A percentile compares a stretch with the other conserved stretches of the same genome.
phyloP scores from a whole-genome alignment of 1,140 invertebrate genomes.

The Telenomus remus region DNA sequence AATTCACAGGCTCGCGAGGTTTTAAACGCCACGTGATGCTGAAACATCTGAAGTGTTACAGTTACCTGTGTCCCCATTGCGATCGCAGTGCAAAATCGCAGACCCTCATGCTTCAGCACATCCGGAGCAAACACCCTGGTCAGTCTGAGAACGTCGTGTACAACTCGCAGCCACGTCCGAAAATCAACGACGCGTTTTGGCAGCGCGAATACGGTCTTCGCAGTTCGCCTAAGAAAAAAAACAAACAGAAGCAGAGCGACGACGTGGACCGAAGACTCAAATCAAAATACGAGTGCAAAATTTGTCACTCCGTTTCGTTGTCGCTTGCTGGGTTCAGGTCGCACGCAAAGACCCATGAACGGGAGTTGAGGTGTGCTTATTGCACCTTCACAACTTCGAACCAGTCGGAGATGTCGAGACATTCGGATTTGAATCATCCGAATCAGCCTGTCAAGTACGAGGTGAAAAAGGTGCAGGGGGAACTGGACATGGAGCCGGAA shows the following conservation, averaged over 20 bases:
- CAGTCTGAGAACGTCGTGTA: constrained; percentile 54
- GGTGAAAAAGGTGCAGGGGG: constrained; percentile 1
- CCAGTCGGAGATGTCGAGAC: constrained; percentile 63
- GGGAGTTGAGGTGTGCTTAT: constrained; percentile 60
- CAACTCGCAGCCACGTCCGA: constrained; percentile 56
- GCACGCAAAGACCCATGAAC: constrained; percentile 64
- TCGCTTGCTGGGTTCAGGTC: constrained; percentile 63
- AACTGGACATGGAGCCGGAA: neutral
- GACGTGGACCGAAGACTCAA: constrained; percentile 3
- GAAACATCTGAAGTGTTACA: constrained; percentile 67
- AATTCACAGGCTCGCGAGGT: constrained; percentile 63
- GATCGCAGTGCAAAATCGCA: constrained; percentile 67
- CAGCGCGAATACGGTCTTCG: constrained; percentile 70
- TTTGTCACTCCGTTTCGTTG: constrained; percentile 64
- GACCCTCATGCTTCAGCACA: constrained; percentile 63
- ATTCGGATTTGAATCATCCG: constrained; percentile 67
- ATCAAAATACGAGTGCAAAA: constrained; percentile 41
- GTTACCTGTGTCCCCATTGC: constrained; percentile 70
- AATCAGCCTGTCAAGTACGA: constrained; percentile 56
- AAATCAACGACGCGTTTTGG: constrained; percentile 70
- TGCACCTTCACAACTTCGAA: constrained; percentile 61
- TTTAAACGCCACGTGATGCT: constrained; percentile 71
- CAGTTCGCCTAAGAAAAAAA: constrained; percentile 36
- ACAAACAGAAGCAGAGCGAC: neutral
- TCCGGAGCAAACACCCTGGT: constrained; percentile 62